Evolutionary conservation across 1,140 invertebrate genomes (phyloP).

Genomic region (Globodera rostochiensis): DNA sequence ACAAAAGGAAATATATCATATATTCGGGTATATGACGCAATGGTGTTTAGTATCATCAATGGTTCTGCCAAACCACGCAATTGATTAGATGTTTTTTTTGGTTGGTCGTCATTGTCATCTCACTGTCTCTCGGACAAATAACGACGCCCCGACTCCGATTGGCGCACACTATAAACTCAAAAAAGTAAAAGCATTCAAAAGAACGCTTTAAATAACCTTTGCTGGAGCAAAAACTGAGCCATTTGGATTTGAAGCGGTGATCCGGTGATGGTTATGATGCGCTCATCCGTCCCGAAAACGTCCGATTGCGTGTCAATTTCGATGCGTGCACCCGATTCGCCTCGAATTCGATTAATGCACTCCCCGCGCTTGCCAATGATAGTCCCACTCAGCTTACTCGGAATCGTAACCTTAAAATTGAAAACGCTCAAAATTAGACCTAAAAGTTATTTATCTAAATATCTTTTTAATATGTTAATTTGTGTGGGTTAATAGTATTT

Average conservation of each 20-base stretch:
- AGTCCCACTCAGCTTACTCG: conserved; percentile 49
- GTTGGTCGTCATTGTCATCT: not conserved
- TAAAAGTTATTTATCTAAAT: too few species aligned
- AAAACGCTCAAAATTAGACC: not conserved
- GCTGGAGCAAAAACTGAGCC: conserved; percentile 38
- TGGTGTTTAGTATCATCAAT: too few species aligned
- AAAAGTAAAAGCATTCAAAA: conserved; percentile 1
- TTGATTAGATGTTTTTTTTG: too few species aligned
- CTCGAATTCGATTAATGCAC: conserved; percentile 52
- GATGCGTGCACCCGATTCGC: conserved; percentile 52
- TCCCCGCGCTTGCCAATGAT: conserved; percentile 50
- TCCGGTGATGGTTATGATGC: conserved; percentile 40
- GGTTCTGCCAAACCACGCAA: too few species aligned
- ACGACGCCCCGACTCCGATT: conserved; percentile 28
- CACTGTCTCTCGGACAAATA: conserved; percentile 32
- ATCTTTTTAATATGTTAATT: too few species aligned
- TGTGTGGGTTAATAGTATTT: too few species aligned
- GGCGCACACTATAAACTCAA: conserved; percentile 26
- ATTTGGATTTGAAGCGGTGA: conserved; percentile 33
- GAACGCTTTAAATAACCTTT: conserved; percentile 15
- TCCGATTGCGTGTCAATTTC: conserved; percentile 39
- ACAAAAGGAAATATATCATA: not conserved
- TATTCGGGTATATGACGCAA: too few species aligned
- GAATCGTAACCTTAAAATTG: conserved; percentile 53
- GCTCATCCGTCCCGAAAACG: conserved; percentile 29